Percentiles rank a stretch among this genome's conserved stretches.
Conservation (phyloP, 2,113 vertebrate genomes). For the Lates calcarifer region DNA sequence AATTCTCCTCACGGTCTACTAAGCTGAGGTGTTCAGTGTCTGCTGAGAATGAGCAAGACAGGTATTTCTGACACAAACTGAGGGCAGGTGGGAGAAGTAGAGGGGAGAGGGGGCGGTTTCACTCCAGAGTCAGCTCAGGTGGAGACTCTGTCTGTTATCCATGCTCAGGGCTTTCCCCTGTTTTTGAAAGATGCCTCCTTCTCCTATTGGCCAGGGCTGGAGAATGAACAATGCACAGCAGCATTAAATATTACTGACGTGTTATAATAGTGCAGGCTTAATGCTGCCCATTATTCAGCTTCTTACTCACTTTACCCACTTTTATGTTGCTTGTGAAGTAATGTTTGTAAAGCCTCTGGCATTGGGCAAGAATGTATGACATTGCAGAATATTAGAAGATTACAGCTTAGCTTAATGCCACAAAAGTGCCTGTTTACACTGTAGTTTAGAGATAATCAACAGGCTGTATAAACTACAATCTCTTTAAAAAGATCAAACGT, state of each 20-base stretch:
- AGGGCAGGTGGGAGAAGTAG: slow-evolving; percentile 21
- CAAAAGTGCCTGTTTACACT: slow-evolving; percentile 53
- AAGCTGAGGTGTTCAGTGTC: slow-evolving; percentile 54
- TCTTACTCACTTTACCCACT: slow-evolving; percentile 22
- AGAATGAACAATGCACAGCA: slow-evolving; percentile 40
- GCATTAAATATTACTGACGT: slow-evolving; percentile 25
- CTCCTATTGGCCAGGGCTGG: slow-evolving; percentile 58
- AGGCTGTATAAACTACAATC: slow-evolving; percentile 8
- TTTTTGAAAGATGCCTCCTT: slow-evolving; percentile 69
- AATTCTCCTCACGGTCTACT: slow-evolving; percentile 32
- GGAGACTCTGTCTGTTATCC: slow-evolving; percentile 33
- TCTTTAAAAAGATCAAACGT: slow-evolving; percentile 32
- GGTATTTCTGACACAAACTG: slow-evolving; percentile 50
- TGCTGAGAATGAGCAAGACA: slow-evolving; percentile 36
- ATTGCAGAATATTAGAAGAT: slow-evolving; percentile 53
- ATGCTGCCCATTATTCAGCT: slow-evolving; percentile 26
- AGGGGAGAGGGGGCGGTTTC: not conserved
- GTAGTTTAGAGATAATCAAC: slow-evolving; percentile 44
- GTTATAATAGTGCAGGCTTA: slow-evolving; percentile 32
- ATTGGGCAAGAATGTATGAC: slow-evolving; percentile 1
- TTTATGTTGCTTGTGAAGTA: slow-evolving; percentile 19
- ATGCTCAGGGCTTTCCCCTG: slow-evolving; percentile 56
- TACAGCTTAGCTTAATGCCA: slow-evolving; percentile 50
- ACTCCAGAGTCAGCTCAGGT: slow-evolving; percentile 39
- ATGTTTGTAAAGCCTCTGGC: slow-evolving; percentile 50